Conservation (phyloP, 64 coral and sea anemone genomes). For the Catalaphyllia jardinei region DNA sequence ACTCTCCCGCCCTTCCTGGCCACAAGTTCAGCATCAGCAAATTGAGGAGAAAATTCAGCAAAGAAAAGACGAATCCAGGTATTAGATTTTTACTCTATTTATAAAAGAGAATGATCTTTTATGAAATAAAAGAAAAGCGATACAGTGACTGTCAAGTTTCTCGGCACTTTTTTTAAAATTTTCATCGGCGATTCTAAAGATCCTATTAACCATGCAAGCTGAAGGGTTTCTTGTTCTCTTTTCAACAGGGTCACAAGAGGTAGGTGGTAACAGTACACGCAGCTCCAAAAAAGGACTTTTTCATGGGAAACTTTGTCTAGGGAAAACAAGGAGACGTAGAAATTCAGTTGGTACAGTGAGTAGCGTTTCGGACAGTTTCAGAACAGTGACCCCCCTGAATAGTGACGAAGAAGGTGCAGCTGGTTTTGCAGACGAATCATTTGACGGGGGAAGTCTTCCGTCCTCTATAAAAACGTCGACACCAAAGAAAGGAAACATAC, state of each 20-base stretch:
- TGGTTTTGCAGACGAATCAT: background rate
- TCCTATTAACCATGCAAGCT: background rate
- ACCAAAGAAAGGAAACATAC: background rate
- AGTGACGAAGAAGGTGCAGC: background rate
- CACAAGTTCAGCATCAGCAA: constrained; percentile 4
- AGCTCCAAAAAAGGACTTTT: constrained; percentile 4
- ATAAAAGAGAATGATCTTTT: background rate
- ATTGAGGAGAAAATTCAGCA: background rate
- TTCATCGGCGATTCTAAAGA: too few relatives aligned
- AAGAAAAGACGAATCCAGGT: constrained; percentile 21
- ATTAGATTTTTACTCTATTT: background rate
- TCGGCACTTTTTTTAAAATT: too few relatives aligned
- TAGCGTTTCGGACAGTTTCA: constrained; percentile 69
- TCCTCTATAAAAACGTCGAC: constrained; percentile 5
- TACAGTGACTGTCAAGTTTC: too few relatives aligned
- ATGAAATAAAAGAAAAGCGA: background rate
- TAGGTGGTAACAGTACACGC: background rate
- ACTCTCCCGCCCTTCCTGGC: background rate
- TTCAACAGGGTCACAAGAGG: background rate
- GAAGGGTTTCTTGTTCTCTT: background rate
- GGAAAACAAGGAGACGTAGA: background rate
- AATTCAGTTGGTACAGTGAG: constrained; percentile 27
- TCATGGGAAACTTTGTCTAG: background rate
- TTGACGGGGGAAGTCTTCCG: background rate
- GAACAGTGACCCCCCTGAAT: constrained; percentile 59